A percentile compares a stretch with the other conserved stretches of the same genome.
phyloP scores from a whole-genome alignment of 2,888 invertebrate species.

The Aspidiotus destructor region DNA sequence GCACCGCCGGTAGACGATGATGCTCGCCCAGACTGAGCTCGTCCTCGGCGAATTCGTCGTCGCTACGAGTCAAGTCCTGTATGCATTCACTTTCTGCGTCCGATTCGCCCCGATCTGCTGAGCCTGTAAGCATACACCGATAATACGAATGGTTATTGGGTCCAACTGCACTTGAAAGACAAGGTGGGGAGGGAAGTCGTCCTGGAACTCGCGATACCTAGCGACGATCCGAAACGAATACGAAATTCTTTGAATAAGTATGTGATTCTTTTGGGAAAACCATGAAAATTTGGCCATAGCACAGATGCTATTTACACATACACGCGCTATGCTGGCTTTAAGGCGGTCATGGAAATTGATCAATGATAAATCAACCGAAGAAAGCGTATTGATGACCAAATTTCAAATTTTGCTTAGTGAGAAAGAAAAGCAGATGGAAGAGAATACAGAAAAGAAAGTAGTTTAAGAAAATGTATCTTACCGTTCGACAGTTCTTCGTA shows the following conservation, averaged over 20 bases:
- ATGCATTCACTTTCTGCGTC: slow-evolving; percentile 51
- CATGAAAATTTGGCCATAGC: no score
- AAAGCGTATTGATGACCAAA: not conserved
- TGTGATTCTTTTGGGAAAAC: no score
- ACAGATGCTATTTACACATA: no score
- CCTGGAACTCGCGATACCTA: no score
- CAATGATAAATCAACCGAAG: no score
- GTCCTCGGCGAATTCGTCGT: slow-evolving; percentile 78
- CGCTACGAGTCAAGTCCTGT: slow-evolving; percentile 56
- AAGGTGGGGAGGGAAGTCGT: no score
- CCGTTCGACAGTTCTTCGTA: slow-evolving; percentile 62
- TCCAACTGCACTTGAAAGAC: no score
- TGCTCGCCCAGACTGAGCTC: slow-evolving; percentile 51
- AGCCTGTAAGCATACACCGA: slow-evolving; percentile 34
- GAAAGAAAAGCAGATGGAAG: slow-evolving; percentile 12
- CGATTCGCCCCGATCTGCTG: slow-evolving; percentile 46
- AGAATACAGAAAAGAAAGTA: not conserved
- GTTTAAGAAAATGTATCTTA: slow-evolving; percentile 29
- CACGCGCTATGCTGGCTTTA: no score
- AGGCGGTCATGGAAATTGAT: no score
- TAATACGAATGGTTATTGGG: no score
- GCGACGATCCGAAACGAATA: no score
- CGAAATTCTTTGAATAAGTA: no score
- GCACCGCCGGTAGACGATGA: slow-evolving; percentile 42
- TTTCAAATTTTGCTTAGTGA: not conserved